phyloP scores from a whole-genome alignment of 2,797 vertebrate species.

The Morus bassanus region DNA sequence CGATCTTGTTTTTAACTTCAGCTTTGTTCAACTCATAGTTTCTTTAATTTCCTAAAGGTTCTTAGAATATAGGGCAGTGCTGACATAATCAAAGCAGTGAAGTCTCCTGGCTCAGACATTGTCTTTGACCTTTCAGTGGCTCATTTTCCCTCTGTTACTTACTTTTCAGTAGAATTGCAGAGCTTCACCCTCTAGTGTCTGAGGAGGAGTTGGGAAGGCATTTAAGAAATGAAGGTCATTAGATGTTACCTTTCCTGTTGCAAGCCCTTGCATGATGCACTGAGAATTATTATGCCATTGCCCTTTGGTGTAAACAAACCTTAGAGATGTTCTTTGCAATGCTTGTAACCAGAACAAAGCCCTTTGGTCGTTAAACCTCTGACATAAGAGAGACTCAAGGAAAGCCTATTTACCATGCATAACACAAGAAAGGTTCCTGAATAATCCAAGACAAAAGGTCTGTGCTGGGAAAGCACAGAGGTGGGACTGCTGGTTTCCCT shows the following conservation, averaged over 20 bases:
- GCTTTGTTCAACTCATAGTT: background rate
- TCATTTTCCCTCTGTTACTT: constrained; percentile 34
- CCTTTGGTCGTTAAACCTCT: constrained; percentile 14
- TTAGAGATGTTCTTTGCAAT: constrained; percentile 31
- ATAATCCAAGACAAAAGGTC: constrained; percentile 42
- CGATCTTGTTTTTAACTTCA: constrained; percentile 14
- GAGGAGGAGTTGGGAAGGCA: constrained; percentile 51
- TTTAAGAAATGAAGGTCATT: constrained; percentile 57
- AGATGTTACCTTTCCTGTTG: constrained; percentile 41
- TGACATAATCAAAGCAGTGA: constrained; percentile 44
- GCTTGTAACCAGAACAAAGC: constrained; percentile 63
- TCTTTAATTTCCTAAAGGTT: constrained; percentile 57
- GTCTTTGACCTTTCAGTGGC: background rate
- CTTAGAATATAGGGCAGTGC: constrained; percentile 37
- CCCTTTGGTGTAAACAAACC: constrained; percentile 64
- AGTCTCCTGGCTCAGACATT: constrained; percentile 7
- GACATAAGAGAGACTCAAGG: constrained; percentile 10
- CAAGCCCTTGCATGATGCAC: constrained; percentile 60
- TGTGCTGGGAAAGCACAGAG: constrained; percentile 29
- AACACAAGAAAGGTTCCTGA: constrained; percentile 37
- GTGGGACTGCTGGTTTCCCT: constrained; percentile 25
- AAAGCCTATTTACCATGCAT: constrained; percentile 42
- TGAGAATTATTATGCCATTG: constrained; percentile 45
- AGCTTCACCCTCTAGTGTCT: constrained; percentile 55
- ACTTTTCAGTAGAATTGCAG: constrained; percentile 20